A percentile compares a stretch with the other conserved stretches of the same genome.
These are phyloP conservation scores for Sebastes steindachneri DNA, from an alignment of 2,797 vertebrate species.

Conservation along the genomic window DNA sequence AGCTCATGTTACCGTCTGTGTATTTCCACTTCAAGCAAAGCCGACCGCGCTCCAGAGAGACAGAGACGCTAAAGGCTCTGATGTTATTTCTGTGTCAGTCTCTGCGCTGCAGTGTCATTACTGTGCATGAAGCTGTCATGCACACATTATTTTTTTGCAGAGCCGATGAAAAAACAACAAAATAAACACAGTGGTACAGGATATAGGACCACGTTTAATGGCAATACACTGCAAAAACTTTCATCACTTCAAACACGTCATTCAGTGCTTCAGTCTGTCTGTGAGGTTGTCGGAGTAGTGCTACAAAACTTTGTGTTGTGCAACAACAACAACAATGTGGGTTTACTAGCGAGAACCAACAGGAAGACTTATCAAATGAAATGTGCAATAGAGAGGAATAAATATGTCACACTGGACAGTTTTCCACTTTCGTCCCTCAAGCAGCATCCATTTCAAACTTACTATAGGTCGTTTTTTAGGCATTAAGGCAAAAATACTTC, in stretches of 20 bases:
- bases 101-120: slow-evolving; percentile 29
- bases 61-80: slow-evolving; percentile 21
- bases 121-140: slow-evolving; percentile 7
- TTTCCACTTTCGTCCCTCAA: neutral
- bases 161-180: neutral
- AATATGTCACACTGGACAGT: slow-evolving; percentile 1
- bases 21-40: slow-evolving; percentile 57
- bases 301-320: slow-evolving; percentile 17
- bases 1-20: slow-evolving; percentile 65
- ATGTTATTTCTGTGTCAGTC: slow-evolving; percentile 55
- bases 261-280: slow-evolving; percentile 31
- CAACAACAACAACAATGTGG: slow-evolving; percentile 31
- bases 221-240: slow-evolving; percentile 56
- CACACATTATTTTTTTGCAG: neutral
- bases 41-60: slow-evolving; percentile 24
- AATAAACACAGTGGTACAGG: neutral
- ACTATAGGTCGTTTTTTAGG: neutral
- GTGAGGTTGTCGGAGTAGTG: slow-evolving; percentile 17
- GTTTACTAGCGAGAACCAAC: neutral
- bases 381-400: slow-evolving; percentile 18
- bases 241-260: slow-evolving; percentile 63
- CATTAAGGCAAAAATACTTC: slow-evolving; percentile 38
- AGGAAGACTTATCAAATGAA: slow-evolving; percentile 22
- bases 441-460: slow-evolving; percentile 1
- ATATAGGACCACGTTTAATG: slow-evolving; percentile 58